Evolutionary conservation across 2,113 vertebrate species (phyloP).

Genomic region (Procavia capensis): DNA sequence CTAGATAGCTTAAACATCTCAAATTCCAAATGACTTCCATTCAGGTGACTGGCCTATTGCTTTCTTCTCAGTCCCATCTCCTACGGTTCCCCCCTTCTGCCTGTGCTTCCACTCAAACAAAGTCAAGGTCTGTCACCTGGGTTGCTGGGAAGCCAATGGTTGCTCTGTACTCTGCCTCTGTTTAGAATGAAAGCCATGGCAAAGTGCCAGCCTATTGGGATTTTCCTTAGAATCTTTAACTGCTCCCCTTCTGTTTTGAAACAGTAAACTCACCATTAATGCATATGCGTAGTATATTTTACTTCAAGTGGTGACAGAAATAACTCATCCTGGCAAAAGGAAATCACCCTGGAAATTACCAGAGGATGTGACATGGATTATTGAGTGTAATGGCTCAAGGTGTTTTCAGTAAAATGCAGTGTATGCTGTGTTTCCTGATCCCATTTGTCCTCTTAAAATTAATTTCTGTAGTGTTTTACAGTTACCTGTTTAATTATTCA

Average conservation of each 20-base stretch:
- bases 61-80: neutral
- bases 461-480: slow-evolving; percentile 82
- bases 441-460: slow-evolving; percentile 85
- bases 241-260: slow-evolving; percentile 57
- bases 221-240: slow-evolving; percentile 17
- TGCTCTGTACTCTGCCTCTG: neutral
- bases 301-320: slow-evolving; percentile 67
- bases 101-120: neutral
- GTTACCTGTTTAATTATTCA: slow-evolving; percentile 84
- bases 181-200: neutral
- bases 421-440: slow-evolving; percentile 81
- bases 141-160: neutral
- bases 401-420: slow-evolving; percentile 83
- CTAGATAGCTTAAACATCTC: neutral
- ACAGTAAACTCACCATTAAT: slow-evolving; percentile 65
- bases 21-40: neutral
- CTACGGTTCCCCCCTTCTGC: accelerated
- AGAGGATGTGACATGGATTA: slow-evolving; percentile 75
- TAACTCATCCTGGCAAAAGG: slow-evolving; percentile 77
- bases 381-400: slow-evolving; percentile 83
- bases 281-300: slow-evolving; percentile 52
- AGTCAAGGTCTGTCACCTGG: neutral
- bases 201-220: neutral
- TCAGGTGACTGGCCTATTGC: neutral
- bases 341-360: slow-evolving; percentile 82